Conservation (phyloP, 2,113 vertebrate genomes). For the Pimephales promelas region DNA sequence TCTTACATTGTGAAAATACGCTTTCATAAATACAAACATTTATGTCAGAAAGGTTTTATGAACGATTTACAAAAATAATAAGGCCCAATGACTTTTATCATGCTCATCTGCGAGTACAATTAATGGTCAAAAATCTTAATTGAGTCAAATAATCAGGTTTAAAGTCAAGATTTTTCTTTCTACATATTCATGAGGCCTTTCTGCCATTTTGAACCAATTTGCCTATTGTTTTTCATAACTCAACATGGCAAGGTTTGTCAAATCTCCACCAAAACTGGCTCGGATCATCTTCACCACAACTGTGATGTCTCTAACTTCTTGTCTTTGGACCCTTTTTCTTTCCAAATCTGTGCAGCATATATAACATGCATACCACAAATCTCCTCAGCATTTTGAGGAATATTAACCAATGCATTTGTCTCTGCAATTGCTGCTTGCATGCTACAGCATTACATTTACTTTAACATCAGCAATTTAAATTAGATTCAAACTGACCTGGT, state of each 20-base stretch:
- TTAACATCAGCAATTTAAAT: too few relatives aligned
- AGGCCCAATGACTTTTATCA: background rate
- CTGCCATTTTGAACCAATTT: background rate
- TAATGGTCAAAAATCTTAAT: background rate
- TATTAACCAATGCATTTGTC: background rate
- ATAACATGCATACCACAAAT: background rate
- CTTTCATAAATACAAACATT: background rate
- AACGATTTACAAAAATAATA: background rate
- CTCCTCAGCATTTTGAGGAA: background rate
- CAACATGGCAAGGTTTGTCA: background rate
- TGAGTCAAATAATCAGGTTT: background rate
- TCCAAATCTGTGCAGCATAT: background rate
- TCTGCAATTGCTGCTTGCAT: background rate
- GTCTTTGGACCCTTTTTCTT: background rate
- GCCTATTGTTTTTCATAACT: background rate
- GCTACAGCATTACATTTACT: background rate
- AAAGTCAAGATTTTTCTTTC: background rate
- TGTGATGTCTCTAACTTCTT: background rate
- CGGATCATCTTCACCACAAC: background rate
- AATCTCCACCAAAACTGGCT: background rate
- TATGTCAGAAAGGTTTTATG: background rate
- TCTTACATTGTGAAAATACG: background rate
- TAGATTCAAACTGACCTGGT: slow-evolving; percentile 4
- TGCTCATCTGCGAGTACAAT: background rate
- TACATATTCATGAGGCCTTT: background rate